Conservation (phyloP, 2,888 invertebrate genomes). For the Pseudococcus jackbeardsleyi region DNA sequence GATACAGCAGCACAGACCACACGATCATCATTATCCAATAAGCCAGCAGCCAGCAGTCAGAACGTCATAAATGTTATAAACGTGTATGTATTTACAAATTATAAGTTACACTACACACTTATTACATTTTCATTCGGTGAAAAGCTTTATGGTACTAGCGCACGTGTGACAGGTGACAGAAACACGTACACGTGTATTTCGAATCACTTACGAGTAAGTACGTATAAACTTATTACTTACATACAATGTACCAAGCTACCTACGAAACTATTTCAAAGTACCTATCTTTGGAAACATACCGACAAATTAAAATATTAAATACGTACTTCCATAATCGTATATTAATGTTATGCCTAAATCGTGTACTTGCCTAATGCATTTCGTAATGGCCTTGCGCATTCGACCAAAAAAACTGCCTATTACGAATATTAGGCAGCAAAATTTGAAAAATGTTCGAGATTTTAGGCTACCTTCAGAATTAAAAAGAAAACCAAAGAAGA, state of each 20-base stretch:
- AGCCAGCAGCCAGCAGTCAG: neutral
- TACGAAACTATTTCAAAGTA: neutral
- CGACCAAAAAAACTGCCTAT: no score
- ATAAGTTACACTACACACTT: neutral
- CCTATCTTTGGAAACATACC: neutral
- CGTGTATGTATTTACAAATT: neutral
- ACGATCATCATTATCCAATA: neutral
- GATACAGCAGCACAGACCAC: no score
- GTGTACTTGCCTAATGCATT: no score
- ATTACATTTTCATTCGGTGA: slow-evolving; percentile 21
- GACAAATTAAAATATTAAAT: neutral
- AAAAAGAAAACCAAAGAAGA: no score
- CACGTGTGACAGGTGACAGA: slow-evolving; percentile 31
- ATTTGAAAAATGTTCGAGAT: no score
- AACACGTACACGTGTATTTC: slow-evolving; percentile 1
- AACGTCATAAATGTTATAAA: neutral
- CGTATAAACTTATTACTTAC: neutral
- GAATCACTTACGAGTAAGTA: neutral
- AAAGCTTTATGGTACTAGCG: neutral
- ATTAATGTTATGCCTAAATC: no score
- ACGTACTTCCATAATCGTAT: neutral
- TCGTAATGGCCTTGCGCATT: no score
- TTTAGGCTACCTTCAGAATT: no score
- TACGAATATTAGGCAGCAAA: no score
- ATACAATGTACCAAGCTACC: neutral